Evolutionary conservation across 1,140 invertebrate species (phyloP).

Genomic region (Reticulitermes speratus): DNA sequence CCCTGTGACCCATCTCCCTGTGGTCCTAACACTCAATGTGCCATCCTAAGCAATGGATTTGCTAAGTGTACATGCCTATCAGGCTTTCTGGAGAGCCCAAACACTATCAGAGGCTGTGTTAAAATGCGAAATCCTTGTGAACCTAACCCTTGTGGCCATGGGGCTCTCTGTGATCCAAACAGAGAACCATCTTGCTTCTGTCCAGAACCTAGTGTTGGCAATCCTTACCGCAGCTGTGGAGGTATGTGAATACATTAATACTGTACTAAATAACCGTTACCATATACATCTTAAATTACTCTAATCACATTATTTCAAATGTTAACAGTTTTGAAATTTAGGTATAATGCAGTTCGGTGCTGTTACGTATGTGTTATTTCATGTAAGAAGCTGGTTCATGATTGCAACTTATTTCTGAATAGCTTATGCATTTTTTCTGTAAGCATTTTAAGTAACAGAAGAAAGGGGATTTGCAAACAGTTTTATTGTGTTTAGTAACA

Average conservation of each 20-base stretch:
- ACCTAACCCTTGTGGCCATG: constrained; percentile 75
- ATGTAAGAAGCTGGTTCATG: no score
- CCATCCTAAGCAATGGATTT: constrained; percentile 75
- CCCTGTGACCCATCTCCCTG: constrained; percentile 84
- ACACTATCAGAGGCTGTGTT: constrained; percentile 80
- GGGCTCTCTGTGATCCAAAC: constrained; percentile 76
- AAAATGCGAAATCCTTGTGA: constrained; percentile 75
- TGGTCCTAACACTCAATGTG: constrained; percentile 84
- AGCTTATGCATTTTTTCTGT: no score
- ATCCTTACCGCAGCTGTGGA: constrained; percentile 72
- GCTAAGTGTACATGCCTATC: constrained; percentile 83
- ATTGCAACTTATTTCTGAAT: no score
- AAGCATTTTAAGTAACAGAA: no score
- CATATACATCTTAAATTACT: no score
- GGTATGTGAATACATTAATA: constrained; percentile 43
- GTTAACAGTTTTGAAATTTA: no score
- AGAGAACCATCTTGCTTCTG: constrained; percentile 78
- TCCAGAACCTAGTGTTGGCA: constrained; percentile 69
- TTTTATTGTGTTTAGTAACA: no score
- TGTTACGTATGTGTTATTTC: no score
- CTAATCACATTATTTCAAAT: no score
- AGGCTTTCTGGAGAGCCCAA: constrained; percentile 81
- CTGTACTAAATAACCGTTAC: no score
- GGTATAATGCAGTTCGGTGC: no score
- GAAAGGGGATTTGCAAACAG: no score